Conservation (phyloP, 2,113 vertebrate genomes). For the Microtus richardsoni region DNA sequence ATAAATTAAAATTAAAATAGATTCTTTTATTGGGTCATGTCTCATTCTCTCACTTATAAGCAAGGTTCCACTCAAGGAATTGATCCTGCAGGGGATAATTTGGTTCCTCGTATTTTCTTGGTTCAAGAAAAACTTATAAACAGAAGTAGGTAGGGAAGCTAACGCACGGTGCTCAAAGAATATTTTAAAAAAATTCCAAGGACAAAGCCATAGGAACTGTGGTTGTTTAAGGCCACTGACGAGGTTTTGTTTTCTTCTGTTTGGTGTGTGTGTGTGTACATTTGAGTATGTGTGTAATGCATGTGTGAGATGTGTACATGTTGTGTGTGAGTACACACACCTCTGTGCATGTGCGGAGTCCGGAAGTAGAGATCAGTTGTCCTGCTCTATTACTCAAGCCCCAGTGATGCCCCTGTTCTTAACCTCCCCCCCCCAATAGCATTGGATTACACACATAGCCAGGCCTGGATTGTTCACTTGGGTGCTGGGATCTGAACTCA, state of each 20-base stretch:
- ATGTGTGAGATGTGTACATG: background rate
- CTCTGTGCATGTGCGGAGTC: no score
- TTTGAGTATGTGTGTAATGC: background rate
- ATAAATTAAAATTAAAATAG: slow-evolving; percentile 84
- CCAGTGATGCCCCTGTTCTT: background rate
- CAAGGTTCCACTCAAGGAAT: slow-evolving; percentile 72
- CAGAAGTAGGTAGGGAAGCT: slow-evolving; percentile 10
- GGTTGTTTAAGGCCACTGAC: background rate
- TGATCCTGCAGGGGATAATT: slow-evolving; percentile 75
- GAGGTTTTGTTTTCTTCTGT: background rate
- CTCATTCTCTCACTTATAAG: slow-evolving; percentile 77
- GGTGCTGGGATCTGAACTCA: background rate
- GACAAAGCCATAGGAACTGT: background rate
- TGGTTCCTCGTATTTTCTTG: slow-evolving; percentile 61
- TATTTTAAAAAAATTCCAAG: background rate
- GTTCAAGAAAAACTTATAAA: slow-evolving; percentile 63
- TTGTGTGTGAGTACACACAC: background rate
- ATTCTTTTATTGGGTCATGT: slow-evolving; percentile 83
- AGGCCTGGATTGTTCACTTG: background rate
- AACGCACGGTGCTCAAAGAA: background rate
- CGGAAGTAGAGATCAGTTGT: background rate
- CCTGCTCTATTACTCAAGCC: background rate
- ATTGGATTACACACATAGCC: background rate
- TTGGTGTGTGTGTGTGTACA: background rate
- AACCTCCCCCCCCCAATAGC: no score